phyloP scores from a whole-genome alignment of 2,797 vertebrate genomes.

The Oryzias dopingdopingensis region DNA sequence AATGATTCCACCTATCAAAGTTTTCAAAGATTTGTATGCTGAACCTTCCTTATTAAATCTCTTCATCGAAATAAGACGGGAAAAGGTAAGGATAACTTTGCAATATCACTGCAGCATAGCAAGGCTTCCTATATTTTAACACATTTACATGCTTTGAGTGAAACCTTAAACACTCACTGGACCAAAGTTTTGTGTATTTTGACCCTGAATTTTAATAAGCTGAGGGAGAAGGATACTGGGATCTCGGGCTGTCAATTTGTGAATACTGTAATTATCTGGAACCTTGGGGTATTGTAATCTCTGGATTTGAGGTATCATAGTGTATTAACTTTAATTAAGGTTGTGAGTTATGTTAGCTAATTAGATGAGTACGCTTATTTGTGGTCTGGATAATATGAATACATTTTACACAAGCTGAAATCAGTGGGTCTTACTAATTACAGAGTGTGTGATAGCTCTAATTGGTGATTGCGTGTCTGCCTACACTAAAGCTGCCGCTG shows the following conservation, averaged over 20 bases:
- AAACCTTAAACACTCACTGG: conserved; percentile 2
- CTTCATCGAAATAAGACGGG: too few relatives aligned
- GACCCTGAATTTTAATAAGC: conserved; percentile 62
- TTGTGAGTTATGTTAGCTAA: conserved; percentile 62
- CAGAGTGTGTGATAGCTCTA: conserved; percentile 58
- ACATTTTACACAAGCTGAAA: conserved; percentile 72
- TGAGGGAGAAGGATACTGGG: conserved; percentile 27
- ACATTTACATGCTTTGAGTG: conserved; percentile 10
- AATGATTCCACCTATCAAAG: too few relatives aligned
- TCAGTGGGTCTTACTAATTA: conserved; percentile 74
- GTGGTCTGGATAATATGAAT: conserved; percentile 73
- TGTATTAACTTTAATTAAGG: conserved; percentile 80
- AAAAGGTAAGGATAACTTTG: too few relatives aligned
- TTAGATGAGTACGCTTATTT: conserved; percentile 75
- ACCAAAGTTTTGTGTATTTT: conserved; percentile 38
- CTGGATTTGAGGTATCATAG: conserved; percentile 71
- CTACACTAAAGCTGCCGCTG: conserved; percentile 29
- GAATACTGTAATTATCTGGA: conserved; percentile 70
- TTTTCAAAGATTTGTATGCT: too few relatives aligned
- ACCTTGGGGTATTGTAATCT: conserved; percentile 73
- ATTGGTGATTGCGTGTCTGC: conserved; percentile 64
- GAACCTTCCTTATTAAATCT: too few relatives aligned
- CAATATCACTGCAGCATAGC: too few relatives aligned
- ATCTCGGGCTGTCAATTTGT: conserved; percentile 54
- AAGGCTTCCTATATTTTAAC: not conserved